Evolutionary conservation across 2,888 invertebrate genomes (phyloP).

Genomic region (Lymantria monacha): DNA sequence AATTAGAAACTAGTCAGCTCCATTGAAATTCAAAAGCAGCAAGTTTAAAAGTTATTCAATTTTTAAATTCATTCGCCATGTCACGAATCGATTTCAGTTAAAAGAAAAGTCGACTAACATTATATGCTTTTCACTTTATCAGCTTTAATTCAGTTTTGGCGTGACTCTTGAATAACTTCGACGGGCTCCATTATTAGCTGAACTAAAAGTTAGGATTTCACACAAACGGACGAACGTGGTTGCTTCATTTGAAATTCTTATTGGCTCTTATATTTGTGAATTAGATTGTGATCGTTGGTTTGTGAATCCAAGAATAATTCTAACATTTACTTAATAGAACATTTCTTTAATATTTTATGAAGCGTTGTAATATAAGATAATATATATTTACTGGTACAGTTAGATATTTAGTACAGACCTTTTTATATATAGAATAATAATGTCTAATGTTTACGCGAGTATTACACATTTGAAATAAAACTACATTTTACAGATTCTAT

Average conservation of each 20-base stretch:
- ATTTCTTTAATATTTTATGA: no score
- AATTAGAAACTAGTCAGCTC: conserved; percentile 1
- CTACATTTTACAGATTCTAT: no score
- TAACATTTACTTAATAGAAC: conserved; percentile 14
- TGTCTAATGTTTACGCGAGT: no score
- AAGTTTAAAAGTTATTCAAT: conserved; percentile 22
- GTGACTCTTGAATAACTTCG: conserved; percentile 45
- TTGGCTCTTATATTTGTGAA: conserved; percentile 42
- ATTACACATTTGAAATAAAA: no score
- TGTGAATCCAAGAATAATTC: conserved; percentile 35
- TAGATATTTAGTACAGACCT: no score
- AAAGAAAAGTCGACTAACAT: conserved; percentile 30
- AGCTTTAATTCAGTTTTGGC: conserved; percentile 44
- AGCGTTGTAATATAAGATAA: no score
- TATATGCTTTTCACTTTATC: conserved; percentile 42
- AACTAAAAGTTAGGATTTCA: conserved; percentile 38
- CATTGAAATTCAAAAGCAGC: conserved; percentile 8
- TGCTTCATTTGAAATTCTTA: conserved; percentile 50
- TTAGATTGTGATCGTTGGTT: conserved; percentile 40
- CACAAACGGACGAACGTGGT: conserved; percentile 32
- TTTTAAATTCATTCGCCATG: conserved; percentile 30
- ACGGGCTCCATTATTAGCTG: conserved; percentile 41
- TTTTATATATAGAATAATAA: no score
- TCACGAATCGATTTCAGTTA: conserved; percentile 34
- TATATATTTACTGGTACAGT: no score